Evolutionary conservation across 2,113 vertebrate species (phyloP).

Genomic region (Strix uralensis): DNA sequence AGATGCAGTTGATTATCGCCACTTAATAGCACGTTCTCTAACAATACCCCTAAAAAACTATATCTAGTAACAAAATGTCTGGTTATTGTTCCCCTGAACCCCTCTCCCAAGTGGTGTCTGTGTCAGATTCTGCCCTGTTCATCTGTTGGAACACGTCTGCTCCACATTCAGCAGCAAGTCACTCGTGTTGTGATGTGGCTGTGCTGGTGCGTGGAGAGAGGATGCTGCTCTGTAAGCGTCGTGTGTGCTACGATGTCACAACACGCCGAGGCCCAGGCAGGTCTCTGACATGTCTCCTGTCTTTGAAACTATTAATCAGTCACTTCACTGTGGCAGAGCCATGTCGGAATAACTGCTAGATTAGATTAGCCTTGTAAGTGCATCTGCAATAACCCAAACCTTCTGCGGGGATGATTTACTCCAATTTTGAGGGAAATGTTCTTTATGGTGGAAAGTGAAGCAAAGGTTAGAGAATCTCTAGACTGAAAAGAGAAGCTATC

Average conservation of each 20-base stretch:
- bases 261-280: neutral
- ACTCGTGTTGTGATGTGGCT: neutral
- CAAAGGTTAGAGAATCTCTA: neutral
- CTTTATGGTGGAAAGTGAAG: neutral
- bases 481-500: neutral
- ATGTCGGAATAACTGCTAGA: neutral
- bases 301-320: neutral
- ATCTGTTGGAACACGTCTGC: accelerated
- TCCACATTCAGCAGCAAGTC: neutral
- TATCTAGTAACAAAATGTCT: neutral
- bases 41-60: neutral
- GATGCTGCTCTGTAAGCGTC: accelerated
- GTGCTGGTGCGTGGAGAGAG: neutral
- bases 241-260: accelerated
- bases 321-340: neutral
- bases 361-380: neutral
- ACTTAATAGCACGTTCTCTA: neutral
- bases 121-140: neutral
- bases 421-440: neutral
- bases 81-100: neutral
- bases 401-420: neutral
- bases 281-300: neutral
- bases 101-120: neutral
- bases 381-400: neutral
- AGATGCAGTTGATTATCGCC: neutral